Conservation (phyloP, 2,888 invertebrate genomes). For the Neoitamus cyanurus region DNA sequence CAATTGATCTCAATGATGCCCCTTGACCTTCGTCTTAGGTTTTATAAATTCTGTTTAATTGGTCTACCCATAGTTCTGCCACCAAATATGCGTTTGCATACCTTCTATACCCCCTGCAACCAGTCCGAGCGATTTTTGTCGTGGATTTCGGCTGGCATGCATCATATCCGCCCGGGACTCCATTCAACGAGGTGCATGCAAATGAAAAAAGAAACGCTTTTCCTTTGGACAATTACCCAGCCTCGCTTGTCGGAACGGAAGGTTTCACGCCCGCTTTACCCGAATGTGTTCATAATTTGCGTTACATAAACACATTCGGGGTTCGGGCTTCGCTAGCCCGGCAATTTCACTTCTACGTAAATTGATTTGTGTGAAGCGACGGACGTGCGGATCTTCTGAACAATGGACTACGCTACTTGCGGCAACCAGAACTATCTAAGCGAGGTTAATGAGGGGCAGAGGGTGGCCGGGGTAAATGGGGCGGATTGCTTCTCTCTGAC, state of each 20-base stretch:
- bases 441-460: not conserved
- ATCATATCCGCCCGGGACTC: not conserved
- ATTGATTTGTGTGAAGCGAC: not conserved
- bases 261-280: not conserved
- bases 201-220: no score
- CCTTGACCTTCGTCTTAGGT: not conserved
- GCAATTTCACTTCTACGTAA: not conserved
- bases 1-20: not conserved
- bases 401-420: not conserved
- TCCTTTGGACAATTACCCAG: not conserved
- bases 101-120: not conserved
- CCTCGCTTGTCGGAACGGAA: not conserved
- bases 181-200: not conserved
- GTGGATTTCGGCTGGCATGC: not conserved
- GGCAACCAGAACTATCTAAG: not conserved
- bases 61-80: not conserved
- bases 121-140: not conserved
- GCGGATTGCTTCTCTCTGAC: not conserved
- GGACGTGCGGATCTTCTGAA: not conserved
- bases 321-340: not conserved
- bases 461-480: not conserved
- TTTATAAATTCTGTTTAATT: not conserved
- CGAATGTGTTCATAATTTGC: not conserved
- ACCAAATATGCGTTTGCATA: not conserved
- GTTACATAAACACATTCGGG: constrained; percentile 6